These are phyloP conservation scores for Carlito syrichta DNA, from an alignment of 2,113 vertebrate genomes.

Conservation along the genomic window DNA sequence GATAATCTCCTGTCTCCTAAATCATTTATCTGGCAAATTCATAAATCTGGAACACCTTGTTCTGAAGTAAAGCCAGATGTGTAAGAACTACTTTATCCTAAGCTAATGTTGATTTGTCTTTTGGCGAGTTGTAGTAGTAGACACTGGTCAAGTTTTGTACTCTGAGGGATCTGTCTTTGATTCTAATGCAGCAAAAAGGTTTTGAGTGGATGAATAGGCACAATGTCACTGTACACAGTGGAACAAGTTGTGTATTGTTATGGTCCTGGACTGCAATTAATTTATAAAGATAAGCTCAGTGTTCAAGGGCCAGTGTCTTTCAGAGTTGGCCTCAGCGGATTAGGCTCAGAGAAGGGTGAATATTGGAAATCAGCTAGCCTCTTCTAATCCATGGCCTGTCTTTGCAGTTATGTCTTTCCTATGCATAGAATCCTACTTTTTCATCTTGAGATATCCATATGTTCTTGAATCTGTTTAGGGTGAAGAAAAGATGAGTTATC, in stretches of 20 bases:
- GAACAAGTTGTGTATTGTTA: neutral
- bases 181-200: neutral
- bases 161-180: neutral
- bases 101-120: neutral
- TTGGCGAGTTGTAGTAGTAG: neutral
- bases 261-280: neutral
- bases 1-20: neutral
- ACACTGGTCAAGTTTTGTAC: neutral
- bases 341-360: neutral
- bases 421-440: neutral
- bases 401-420: neutral
- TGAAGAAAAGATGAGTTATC: conserved; percentile 6
- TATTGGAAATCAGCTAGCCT: neutral
- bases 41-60: neutral
- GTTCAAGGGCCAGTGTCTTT: neutral
- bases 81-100: neutral
- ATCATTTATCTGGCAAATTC: neutral
- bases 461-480: neutral
- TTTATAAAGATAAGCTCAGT: neutral
- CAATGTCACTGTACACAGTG: accelerated
- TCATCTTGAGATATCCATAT: neutral
- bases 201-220: neutral
- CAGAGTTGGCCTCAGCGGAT: neutral
- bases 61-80: neutral
- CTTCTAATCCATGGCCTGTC: neutral